Base-by-base conservation (phyloP, 2,888 invertebrate genomes). In the Cepaea hortensis region DNA sequence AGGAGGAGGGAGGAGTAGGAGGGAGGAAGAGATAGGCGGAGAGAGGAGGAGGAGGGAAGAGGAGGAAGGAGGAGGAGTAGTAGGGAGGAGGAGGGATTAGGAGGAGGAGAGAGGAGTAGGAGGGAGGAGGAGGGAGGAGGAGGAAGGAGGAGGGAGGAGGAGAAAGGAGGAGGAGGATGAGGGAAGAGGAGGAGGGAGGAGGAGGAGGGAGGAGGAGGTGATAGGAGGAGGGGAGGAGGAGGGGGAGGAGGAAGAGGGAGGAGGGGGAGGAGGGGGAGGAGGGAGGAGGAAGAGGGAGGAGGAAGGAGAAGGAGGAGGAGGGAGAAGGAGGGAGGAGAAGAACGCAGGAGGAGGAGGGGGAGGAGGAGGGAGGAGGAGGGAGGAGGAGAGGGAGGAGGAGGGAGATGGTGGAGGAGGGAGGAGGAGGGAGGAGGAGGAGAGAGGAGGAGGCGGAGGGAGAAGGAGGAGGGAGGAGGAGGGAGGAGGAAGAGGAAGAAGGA, bases 31-130 rank as follows among this genome's bases (percentile, higher is more conserved):
- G 4, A 55, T 55, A 55, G 55, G 55, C 4, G 5, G 5, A 81
- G 81, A 62, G 81, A 81, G 65, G 35, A 65, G 62, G 81, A 62
- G 81, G 62, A 65, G 61, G 81, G 62, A 65, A 81, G 81, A 81
- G 65, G 13, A 55, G 3, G 50, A 55, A 55, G 55, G 9, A 55
- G 55, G 9, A 55, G 55, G 9, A 55, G 55, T 6, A 55, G 55
- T n/a, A n/a, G n/a, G n/a, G n/a, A 55, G 9, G 55, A 55, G 9
- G 55, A 55, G 9, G 55, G 9, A 55, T 4, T 6, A 55, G 55
- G 9, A 55, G 55, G 9, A 55, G 55, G 9, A 55, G 55, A 55
- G n/a, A 55, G 55, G 9, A 55, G 55, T 6, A 55, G 55, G 9
- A 55, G 55, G 9, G 55, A 55, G 9, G 55, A 55, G 9, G 55